These are phyloP conservation scores for Mungos mungo DNA, from an alignment of 2,113 vertebrate species.

Conservation along the genomic window DNA sequence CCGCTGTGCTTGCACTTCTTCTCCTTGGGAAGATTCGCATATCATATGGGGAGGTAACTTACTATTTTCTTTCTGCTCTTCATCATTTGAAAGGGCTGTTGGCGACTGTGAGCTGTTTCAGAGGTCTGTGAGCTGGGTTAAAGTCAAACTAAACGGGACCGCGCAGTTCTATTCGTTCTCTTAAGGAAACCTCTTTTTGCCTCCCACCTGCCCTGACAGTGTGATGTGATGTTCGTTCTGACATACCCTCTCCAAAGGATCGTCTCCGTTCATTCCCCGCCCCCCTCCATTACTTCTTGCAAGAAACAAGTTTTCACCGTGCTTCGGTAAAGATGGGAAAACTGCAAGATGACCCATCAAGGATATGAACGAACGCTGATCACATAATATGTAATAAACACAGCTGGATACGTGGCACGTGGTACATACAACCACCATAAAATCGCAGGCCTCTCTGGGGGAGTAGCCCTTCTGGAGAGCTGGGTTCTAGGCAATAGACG, in stretches of 20 bases:
- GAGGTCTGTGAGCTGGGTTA: background rate
- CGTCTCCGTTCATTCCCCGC: background rate
- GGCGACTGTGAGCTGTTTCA: background rate
- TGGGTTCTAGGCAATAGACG: background rate
- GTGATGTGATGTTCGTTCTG: background rate
- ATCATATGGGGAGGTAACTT: background rate
- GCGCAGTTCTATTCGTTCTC: background rate
- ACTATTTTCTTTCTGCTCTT: background rate
- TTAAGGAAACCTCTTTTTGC: constrained; percentile 14
- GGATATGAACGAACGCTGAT: background rate
- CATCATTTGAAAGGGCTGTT: constrained; percentile 38
- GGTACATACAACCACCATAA: accelerated
- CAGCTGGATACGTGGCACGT: background rate
- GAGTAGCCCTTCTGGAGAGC: background rate
- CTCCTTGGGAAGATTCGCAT: background rate
- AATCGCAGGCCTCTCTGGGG: background rate
- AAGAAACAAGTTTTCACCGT: background rate
- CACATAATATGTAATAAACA: accelerated
- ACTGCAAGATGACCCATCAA: background rate
- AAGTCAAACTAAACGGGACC: background rate
- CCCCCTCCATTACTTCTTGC: background rate
- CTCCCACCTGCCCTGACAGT: accelerated
- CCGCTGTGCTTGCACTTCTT: background rate
- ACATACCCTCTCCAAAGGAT: accelerated
- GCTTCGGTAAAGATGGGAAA: background rate